A percentile compares a stretch with the other conserved stretches of the same genome.
These are phyloP conservation scores for Orchestia grillus DNA, from an alignment of 1,140 invertebrate species.

Conservation along the genomic window DNA sequence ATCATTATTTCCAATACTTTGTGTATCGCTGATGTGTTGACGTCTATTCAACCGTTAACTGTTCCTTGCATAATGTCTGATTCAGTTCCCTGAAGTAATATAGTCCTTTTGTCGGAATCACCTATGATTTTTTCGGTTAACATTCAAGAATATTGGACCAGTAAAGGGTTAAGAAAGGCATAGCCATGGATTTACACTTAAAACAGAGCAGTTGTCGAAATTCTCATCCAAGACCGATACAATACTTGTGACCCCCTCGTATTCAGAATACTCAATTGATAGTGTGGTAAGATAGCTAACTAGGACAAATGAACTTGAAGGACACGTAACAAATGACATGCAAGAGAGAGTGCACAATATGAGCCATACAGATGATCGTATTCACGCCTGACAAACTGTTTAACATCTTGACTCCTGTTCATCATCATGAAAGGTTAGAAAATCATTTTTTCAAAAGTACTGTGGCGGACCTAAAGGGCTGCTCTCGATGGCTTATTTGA, in stretches of 20 bases:
- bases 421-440: not conserved
- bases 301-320: not conserved
- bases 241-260: not conserved
- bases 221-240: not conserved
- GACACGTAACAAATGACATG: not conserved
- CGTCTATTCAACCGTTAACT: too few species aligned
- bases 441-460: not conserved
- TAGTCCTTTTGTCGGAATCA: too few species aligned
- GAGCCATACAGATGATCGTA: not conserved
- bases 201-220: not conserved
- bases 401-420: not conserved
- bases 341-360: not conserved
- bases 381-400: not conserved
- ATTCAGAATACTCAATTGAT: not conserved
- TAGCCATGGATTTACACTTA: not conserved
- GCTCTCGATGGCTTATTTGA: too few species aligned
- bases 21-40: too few species aligned
- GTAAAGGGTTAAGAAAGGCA: not conserved
- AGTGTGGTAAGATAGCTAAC: not conserved
- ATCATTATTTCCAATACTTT: too few species aligned
- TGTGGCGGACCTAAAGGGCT: too few species aligned
- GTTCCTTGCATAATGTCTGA: too few species aligned
- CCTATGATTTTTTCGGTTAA: too few species aligned
- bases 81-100: too few species aligned
- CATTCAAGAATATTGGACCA: too few species aligned